Percentiles rank a stretch among this genome's conserved stretches.
Evolutionary conservation across 2,113 vertebrate genomes (phyloP).

Genomic region (Dasypus novemcinctus): DNA sequence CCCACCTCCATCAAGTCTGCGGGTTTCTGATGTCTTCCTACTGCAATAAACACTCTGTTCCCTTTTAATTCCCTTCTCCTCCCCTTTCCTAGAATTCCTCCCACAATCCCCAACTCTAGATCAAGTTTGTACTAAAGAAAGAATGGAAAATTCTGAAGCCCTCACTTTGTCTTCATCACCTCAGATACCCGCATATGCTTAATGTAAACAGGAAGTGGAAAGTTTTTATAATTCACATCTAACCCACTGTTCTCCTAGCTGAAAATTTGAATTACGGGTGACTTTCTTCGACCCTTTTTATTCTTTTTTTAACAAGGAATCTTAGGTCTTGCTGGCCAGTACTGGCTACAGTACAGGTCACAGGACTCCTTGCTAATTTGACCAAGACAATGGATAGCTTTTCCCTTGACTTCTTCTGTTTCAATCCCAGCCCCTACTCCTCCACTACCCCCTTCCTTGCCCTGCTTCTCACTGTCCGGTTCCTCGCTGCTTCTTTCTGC

Average conservation of each 20-base stretch:
- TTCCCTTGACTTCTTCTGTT: constrained; percentile 13
- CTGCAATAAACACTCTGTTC: neutral
- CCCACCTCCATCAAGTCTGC: neutral
- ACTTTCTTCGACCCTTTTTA: constrained; percentile 21
- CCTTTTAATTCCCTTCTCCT: neutral
- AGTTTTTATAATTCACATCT: neutral
- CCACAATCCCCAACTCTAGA: neutral
- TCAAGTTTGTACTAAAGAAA: neutral
- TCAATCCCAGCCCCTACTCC: neutral
- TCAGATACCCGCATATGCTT: neutral
- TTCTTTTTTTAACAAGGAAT: neutral
- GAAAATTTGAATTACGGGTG: neutral
- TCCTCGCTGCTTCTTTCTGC: neutral
- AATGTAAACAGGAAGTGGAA: constrained; percentile 57
- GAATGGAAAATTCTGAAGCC: neutral
- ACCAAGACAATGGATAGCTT: neutral
- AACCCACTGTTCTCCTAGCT: constrained; percentile 10
- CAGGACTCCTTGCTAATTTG: constrained; percentile 32
- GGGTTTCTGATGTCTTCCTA: neutral
- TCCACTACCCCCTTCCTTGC: neutral
- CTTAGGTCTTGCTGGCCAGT: constrained; percentile 17
- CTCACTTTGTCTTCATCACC: neutral
- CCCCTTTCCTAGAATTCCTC: neutral
- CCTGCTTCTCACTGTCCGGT: neutral
- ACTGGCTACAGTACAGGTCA: constrained; percentile 49